Base-by-base conservation (phyloP, 2,888 invertebrate species). In the Esperia sulphurella region DNA sequence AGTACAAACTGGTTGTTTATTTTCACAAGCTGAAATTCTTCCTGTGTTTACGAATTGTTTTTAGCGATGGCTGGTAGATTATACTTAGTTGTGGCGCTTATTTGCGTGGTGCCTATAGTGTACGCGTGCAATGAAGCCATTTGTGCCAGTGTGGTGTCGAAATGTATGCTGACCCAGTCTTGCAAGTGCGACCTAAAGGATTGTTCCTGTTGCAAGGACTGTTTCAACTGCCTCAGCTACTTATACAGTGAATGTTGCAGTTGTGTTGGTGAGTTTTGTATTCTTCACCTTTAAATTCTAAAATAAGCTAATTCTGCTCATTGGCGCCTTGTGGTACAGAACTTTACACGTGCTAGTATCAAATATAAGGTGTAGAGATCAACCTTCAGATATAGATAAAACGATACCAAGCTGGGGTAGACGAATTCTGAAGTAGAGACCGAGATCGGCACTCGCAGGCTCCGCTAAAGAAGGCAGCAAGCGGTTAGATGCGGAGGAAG, bases 211-310 rank as follows among this genome's bases (percentile, higher is more conserved):
- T 98, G 97, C 86, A 95, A 95, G 68, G 97, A 98, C 75, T 98
- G 98, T 71, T 95, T 94, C 65, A 95, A 93, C 70, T 98, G 98
- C 73, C 91, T 98, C 50, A 95, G 95, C 59, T 94, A 95, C 67
- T 91, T 97, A 45, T 98, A 97, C 81, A 94, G 93, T 58, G 97
- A 98, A 81, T 98, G 98, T 84, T 98, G 98, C 76, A 97, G 97
- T 47, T 98, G 98, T 91, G 97, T 98, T 65, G 98, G 98, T 98
- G 89, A 93, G 96, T 41, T 14, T 42, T 13, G 30, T 29, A 1
- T 45, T 35, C 35, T 28, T 33, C 9, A n/a, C 21, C 29, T 41
- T 10, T 7, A 28, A 10, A 41, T 10, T 14, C 31, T 14, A 41
- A 21, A 5, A 21, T 2, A 21, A 21, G 2, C 21, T 21, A 21